A percentile compares a stretch with the other conserved stretches of the same genome.
phyloP scores from a whole-genome alignment of 1,140 invertebrate species.

The Aphaenogaster ashmeadi region DNA sequence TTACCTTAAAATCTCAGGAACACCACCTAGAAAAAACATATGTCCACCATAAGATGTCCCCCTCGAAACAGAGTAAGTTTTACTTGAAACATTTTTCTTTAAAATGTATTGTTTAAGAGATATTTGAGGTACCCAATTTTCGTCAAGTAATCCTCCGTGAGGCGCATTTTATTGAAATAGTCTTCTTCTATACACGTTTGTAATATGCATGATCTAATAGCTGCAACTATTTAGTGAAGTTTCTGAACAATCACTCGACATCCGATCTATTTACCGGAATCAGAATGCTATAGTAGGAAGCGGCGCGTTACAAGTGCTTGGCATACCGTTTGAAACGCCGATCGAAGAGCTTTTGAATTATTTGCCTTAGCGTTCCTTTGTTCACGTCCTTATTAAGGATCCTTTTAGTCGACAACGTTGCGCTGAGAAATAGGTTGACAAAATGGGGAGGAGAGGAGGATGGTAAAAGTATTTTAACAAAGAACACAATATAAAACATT shows the following conservation, averaged over 20 bases:
- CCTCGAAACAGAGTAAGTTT: no score
- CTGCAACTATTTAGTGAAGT: constrained; percentile 24
- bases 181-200: background rate
- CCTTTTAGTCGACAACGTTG: background rate
- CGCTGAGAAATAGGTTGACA: constrained; percentile 6
- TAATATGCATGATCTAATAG: background rate
- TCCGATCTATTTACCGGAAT: constrained; percentile 41
- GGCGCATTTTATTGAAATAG: background rate
- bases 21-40: no score
- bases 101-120: no score
- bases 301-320: constrained; percentile 29
- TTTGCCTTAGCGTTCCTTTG: constrained; percentile 39
- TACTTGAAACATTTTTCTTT: no score
- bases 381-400: constrained; percentile 35
- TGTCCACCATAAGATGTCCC: no score
- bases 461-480: background rate
- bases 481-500: background rate
- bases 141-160: no score
- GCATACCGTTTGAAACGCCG: constrained; percentile 20
- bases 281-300: constrained; percentile 14
- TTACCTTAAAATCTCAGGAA: no score
- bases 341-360: constrained; percentile 46
- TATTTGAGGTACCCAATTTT: no score
- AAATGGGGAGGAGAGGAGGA: background rate
- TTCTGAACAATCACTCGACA: constrained; percentile 24